Percentiles rank a stretch among this genome's conserved stretches.
phyloP scores from a whole-genome alignment of 2,888 invertebrate species.

The Clivina fossor region DNA sequence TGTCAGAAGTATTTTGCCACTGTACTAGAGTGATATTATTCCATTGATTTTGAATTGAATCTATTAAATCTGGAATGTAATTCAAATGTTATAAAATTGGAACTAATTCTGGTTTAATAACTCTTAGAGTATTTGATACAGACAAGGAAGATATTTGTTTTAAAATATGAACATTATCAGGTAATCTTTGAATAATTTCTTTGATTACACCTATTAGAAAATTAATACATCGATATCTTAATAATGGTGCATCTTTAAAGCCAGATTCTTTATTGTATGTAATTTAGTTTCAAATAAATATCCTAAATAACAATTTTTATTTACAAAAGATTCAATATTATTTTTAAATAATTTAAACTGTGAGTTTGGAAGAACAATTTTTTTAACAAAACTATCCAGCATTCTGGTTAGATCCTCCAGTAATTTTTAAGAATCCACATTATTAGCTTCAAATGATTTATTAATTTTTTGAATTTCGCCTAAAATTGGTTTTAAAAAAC shows the following conservation, averaged over 20 bases:
- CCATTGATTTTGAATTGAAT: background rate
- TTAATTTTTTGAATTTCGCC: conserved; percentile 35
- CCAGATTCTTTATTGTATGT: background rate
- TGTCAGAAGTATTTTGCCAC: background rate
- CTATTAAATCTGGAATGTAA: background rate
- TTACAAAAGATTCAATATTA: background rate
- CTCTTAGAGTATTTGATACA: background rate
- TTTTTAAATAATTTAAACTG: conserved; percentile 9
- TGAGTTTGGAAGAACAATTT: conserved; percentile 2
- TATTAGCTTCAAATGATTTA: conserved; percentile 26
- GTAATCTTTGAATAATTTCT: conserved; percentile 1
- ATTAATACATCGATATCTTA: background rate
- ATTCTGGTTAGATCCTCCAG: background rate
- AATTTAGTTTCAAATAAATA: conserved; percentile 11
- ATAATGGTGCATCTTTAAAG: background rate
- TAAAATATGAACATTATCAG: background rate
- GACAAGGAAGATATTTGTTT: background rate
- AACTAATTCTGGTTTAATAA: background rate
- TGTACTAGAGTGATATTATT: conserved; percentile 2
- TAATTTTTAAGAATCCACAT: conserved; percentile 25
- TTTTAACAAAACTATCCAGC: conserved; percentile 2
- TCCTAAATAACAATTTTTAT: conserved; percentile 5
- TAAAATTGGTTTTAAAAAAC: conserved; percentile 37
- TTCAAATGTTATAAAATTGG: background rate
- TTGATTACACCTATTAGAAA: too few relatives aligned